phyloP scores from a whole-genome alignment of 2,113 vertebrate genomes.

The Dromaius novaehollandiae region DNA sequence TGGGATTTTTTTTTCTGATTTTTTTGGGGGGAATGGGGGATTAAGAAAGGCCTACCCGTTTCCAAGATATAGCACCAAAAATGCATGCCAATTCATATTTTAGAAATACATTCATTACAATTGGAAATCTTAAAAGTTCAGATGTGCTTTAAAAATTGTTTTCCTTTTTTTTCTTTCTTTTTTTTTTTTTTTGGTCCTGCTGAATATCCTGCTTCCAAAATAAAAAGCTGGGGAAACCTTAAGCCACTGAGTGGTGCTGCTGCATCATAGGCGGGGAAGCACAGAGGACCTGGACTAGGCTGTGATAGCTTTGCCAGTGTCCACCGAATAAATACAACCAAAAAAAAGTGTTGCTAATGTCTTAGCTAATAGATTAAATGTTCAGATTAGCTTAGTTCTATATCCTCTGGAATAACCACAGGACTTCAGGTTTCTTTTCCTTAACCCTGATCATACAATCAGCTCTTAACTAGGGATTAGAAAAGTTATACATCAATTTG shows the following conservation, averaged over 20 bases:
- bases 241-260: constrained; percentile 44
- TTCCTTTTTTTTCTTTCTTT: not conserved
- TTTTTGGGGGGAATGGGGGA: fast-evolving
- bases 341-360: fast-evolving
- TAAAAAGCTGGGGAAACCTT: not conserved
- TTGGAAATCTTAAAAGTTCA: fast-evolving
- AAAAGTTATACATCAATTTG: not conserved
- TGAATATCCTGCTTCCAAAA: not conserved
- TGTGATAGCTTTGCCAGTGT: not conserved
- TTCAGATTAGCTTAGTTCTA: not conserved
- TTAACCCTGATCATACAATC: fast-evolving
- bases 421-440: not conserved
- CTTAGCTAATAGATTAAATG: not conserved
- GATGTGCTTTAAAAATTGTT: fast-evolving
- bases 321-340: fast-evolving
- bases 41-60: not conserved
- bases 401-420: not conserved
- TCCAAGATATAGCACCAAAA: not conserved
- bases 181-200: not conserved
- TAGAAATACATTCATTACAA: not conserved
- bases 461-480: not conserved
- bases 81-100: fast-evolving
- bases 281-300: fast-evolving
- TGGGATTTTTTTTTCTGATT: too few species aligned
- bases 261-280: not conserved